Evolutionary conservation across 2,797 vertebrate genomes (phyloP), one percentile per base, ranked within the genome.

Genomic region (Catharus ustulatus): DNA sequence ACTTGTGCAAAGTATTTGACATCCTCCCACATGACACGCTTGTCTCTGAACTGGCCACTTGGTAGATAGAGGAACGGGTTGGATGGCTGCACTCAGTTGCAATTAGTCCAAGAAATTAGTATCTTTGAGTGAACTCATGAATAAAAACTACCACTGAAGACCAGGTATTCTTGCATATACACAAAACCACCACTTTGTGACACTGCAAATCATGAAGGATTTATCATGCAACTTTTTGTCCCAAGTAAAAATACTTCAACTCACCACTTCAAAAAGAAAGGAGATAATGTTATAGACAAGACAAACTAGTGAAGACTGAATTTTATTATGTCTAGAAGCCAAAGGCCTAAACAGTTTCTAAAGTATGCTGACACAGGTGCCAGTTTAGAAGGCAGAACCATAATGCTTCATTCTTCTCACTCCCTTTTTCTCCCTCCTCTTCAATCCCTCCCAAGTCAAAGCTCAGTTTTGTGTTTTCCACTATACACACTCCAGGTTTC

Each of bases 311-410:
- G 15, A 87, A 92, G 73, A 66, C 7, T 30, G 30, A n/a, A 55
- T 51, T 87, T 92, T 38, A 38, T 51, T 54, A 57, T 17, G 18
- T 10, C 42, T 54, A 26, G 22, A 89, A 75, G 36, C 6, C 55
- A 79, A 82, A 88, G 17, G n/a, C n/a, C 46, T 74, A 68, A 78
- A 91, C 15, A 45, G 58, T 46, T 75, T 57, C 46, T 38, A 57
- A 7, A 61, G 10, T 19, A 27, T 0, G 1, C 48, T 75, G 29
- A 48, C 20, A 19, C 3, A 6, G 5, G 11, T 34, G 12, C 13
- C 29, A 74, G 7, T 67, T 27, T 73, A 52, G 67, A 80, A 71
- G n/a, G 22, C 36, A 86, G 40, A 74, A 67, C 9, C 16, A 27
- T 27, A 55, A 6, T 24, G 15, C 30, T 74, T 84, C 66, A 3